phyloP scores from a whole-genome alignment of 2,888 invertebrate genomes.

The Drosophila merina region DNA sequence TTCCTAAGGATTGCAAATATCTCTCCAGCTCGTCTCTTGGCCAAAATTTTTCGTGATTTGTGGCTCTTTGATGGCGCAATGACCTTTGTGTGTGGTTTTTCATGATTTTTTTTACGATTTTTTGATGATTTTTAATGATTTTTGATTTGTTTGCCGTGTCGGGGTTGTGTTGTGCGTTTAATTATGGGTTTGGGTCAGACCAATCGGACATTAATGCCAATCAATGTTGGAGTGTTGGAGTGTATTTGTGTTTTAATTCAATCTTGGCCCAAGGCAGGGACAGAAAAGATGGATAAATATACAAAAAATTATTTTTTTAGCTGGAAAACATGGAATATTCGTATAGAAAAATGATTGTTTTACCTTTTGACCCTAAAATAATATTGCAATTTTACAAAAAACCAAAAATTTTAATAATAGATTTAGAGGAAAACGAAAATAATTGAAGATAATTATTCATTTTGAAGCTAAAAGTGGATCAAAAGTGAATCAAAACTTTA shows the following conservation, averaged over 20 bases:
- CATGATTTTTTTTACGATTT: no score
- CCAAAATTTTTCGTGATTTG: slow-evolving; percentile 6
- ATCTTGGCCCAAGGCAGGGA: slow-evolving; percentile 20
- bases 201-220: slow-evolving; percentile 34
- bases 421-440: no score
- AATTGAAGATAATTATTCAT: no score
- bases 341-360: no score
- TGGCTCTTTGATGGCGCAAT: slow-evolving; percentile 59
- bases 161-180: slow-evolving; percentile 35
- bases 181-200: slow-evolving; percentile 52
- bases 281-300: background rate
- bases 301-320: no score
- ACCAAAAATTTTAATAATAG: no score
- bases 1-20: background rate
- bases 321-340: no score
- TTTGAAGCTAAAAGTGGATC: no score
- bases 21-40: background rate
- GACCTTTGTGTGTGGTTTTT: slow-evolving; percentile 48
- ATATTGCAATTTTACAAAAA: no score
- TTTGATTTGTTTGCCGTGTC: slow-evolving; percentile 18
- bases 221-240: slow-evolving; percentile 11
- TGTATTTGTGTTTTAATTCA: slow-evolving; percentile 19
- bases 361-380: no score
- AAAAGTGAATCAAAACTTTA: no score
- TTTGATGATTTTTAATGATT: no score